Conservation (phyloP, 2,797 vertebrate genomes). For the Gadopsis marmoratus region DNA sequence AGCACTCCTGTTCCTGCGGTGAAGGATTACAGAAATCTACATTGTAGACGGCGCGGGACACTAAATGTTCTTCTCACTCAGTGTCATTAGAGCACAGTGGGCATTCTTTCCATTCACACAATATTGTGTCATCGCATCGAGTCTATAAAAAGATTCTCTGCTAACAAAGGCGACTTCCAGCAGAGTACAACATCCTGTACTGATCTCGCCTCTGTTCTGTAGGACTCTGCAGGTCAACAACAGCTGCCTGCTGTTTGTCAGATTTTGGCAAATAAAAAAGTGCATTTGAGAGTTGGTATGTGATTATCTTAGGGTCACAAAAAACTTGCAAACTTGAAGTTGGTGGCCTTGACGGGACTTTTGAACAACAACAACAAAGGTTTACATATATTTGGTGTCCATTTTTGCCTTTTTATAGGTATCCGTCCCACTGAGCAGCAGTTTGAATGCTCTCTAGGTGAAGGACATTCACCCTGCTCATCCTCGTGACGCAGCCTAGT, state of each 20-base stretch:
- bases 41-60: background rate
- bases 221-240: background rate
- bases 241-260: background rate
- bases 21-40: constrained; percentile 21
- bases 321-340: background rate
- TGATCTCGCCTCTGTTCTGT: background rate
- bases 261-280: too few species aligned
- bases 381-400: too few species aligned
- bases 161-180: constrained; percentile 10
- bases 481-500: background rate
- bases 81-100: constrained; percentile 26
- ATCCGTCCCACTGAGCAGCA: background rate
- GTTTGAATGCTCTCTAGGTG: constrained; percentile 1
- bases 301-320: background rate
- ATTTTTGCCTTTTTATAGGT: too few species aligned
- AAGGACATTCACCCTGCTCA: constrained; percentile 9
- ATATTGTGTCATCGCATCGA: constrained; percentile 32
- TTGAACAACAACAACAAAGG: background rate
- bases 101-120: constrained; percentile 61
- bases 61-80: constrained; percentile 39
- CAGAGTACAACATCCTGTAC: background rate
- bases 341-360: background rate
- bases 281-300: background rate
- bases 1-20: background rate
- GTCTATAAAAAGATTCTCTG: constrained; percentile 52